A percentile compares a stretch with the other conserved stretches of the same genome.
phyloP scores from a whole-genome alignment of 2,797 vertebrate genomes.

The Macropus fuliginosus region DNA sequence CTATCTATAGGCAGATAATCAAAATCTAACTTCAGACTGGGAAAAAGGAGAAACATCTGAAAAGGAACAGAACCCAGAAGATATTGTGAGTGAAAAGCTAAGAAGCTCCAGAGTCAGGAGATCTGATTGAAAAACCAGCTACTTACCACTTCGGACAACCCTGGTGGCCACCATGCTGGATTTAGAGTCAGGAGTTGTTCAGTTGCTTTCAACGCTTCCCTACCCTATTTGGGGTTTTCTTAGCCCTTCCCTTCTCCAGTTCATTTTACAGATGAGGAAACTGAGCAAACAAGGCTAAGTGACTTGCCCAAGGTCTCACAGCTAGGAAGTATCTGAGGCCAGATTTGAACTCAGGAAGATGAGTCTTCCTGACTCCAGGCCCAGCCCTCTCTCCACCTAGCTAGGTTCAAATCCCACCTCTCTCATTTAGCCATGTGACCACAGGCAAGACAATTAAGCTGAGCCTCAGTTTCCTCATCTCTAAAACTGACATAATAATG shows the following conservation, averaged over 20 bases:
- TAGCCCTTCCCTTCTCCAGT: background rate
- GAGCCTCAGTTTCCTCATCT: background rate
- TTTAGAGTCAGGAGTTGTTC: background rate
- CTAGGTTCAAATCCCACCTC: constrained; percentile 9
- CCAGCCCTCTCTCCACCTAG: background rate
- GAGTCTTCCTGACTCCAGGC: background rate
- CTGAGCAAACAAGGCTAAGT: background rate
- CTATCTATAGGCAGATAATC: background rate
- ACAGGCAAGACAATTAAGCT: background rate
- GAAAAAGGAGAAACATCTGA: background rate
- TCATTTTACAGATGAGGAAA: background rate
- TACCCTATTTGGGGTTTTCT: background rate
- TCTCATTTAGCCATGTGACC: background rate
- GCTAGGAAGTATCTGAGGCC: background rate
- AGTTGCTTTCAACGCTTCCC: background rate
- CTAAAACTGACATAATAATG: background rate
- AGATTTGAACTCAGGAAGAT: background rate
- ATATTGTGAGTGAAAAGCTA: background rate
- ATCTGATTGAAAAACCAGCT: background rate
- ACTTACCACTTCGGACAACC: background rate
- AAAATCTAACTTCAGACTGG: background rate
- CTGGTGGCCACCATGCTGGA: background rate
- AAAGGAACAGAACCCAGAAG: background rate
- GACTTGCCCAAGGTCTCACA: background rate
- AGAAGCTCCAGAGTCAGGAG: background rate